Base-by-base conservation (phyloP, 1,140 invertebrate species). In the Macrotrachela quadricornifera region DNA sequence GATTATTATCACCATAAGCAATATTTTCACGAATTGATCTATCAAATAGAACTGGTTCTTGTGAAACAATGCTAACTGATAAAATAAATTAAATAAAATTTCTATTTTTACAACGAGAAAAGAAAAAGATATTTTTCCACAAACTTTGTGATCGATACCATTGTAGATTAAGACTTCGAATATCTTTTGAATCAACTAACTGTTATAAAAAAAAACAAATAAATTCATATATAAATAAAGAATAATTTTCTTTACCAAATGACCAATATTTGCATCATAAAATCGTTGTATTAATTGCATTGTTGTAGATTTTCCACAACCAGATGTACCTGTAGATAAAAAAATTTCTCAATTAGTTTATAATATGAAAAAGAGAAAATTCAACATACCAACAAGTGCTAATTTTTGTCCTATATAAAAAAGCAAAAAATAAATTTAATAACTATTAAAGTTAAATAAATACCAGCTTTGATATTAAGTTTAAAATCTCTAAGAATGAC, bases 31-130 rank as follows among this genome's bases (percentile, higher is more conserved):
- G 79, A 46, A 95, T 87, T n/a, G 81, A 80, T 62, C 86, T 85
- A 67, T 95, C 95, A 63, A 96, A 95, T 0, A 96, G 75, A 17
- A 94, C 87, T n/a, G 88, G 94, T 63, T 96, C 90, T 69, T 96
- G 90, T 1, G 88, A 88, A 41, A 96, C 90, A 30, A 95, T 86
- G 39, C 87, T 87, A 59, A 87, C 83, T n/a, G n/a, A n/a, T n/a
- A n/a, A 60, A 54, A 75, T 60, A n/a, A 59, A 52, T 1, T 63
- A 68, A n/a, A n/a, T n/a, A n/a, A n/a, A 59, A 74, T 4, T 30
- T 30, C 21, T 30, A 2, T 4, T 4, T 30, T 8, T 2, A 30
- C 8, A 30, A 30, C 3, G 8, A 4, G 8, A 8, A 30, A 30
- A n/a, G 8, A n/a, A n/a, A n/a, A n/a, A 30, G 21, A 30, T 55